Percentiles rank a stretch among this genome's conserved stretches.
Conservation (phyloP, 2,888 invertebrate genomes). For the Limnephilus marmoratus region DNA sequence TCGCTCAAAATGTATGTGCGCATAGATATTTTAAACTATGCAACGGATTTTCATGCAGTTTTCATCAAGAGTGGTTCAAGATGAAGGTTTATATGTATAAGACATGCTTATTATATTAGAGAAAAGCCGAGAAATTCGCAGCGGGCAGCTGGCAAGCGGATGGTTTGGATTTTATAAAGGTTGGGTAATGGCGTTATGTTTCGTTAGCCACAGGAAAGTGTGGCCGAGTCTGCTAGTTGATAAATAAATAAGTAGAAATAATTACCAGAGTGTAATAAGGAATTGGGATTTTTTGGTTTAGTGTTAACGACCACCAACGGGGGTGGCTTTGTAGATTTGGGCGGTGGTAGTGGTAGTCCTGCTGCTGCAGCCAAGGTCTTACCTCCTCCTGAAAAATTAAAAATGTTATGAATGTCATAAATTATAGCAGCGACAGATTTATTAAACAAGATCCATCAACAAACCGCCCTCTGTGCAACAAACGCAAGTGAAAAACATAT, state of each 20-base stretch:
- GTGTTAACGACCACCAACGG: conserved; percentile 54
- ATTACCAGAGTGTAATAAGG: conserved; percentile 45
- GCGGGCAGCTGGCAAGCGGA: too few relatives aligned
- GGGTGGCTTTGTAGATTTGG: conserved; percentile 75
- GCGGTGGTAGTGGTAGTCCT: conserved; percentile 79
- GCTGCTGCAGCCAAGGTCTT: conserved; percentile 91
- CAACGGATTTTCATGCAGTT: too few relatives aligned
- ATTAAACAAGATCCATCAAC: background rate
- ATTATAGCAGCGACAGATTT: background rate
- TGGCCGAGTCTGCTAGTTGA: too few relatives aligned
- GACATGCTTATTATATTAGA: too few relatives aligned
- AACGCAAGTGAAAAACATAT: background rate
- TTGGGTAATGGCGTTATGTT: too few relatives aligned
- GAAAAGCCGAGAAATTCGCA: too few relatives aligned
- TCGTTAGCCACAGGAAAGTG: too few relatives aligned
- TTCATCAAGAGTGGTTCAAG: too few relatives aligned
- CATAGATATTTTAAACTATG: too few relatives aligned
- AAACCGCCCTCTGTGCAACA: background rate
- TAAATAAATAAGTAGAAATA: conserved; percentile 5
- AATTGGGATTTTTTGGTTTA: conserved; percentile 53
- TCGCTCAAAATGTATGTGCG: too few relatives aligned
- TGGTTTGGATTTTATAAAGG: too few relatives aligned
- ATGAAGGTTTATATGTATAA: too few relatives aligned
- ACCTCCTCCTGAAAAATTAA: conserved; percentile 83
- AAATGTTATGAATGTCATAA: background rate